Evolutionary conservation across 2,888 invertebrate genomes (phyloP), one percentile per base, ranked within the genome.

Genomic region (Acanthococcus lagerstroemiae): DNA sequence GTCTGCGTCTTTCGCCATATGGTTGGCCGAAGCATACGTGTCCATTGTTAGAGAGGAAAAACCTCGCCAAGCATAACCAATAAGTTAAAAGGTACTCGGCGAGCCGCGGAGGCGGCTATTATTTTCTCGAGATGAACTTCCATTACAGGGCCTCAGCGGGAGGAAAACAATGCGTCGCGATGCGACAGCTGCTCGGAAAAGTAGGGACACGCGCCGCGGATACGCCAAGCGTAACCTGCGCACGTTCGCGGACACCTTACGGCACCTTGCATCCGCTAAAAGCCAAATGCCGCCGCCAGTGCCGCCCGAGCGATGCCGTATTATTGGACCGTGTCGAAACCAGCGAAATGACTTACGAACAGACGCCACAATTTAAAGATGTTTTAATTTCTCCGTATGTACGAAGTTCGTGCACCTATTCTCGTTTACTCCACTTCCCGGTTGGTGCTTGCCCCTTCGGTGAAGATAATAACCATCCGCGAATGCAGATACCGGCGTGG

Each of bases 211-310:
- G n/a, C n/a, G n/a, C n/a, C n/a, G n/a, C 25, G 48, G 58, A 58
- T 58, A 58, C 58, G 45, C 58, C 58, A 58, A 45, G 58, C 58
- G 58, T 44, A 48, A 58, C 58, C 46, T 58, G 46, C 58, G 58
- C 58, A 58, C 58, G 58, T 44, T 57, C 45, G 45, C 46, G 26
- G 46, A 44, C 58, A 58, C 58, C 58, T 58, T 58, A 58, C 58
- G 58, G 58, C 58, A 58, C 58, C 58, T 58, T 58, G 58, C 58
- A 58, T 58, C 58, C 58, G 58, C 58, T 27, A 58, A 58, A 58
- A 58, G n/a, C n/a, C n/a, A n/a, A n/a, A n/a, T n/a, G n/a, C n/a
- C n/a, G n/a, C n/a, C n/a, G n/a, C n/a, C 15, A 45, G 19, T 5
- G 46, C 46, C 17, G 15, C 15, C 46, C 30, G 44, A 46, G 46